These are phyloP conservation scores for Chrysomallon squamiferum DNA, from an alignment of 1,140 invertebrate genomes.

Conservation along the genomic window DNA sequence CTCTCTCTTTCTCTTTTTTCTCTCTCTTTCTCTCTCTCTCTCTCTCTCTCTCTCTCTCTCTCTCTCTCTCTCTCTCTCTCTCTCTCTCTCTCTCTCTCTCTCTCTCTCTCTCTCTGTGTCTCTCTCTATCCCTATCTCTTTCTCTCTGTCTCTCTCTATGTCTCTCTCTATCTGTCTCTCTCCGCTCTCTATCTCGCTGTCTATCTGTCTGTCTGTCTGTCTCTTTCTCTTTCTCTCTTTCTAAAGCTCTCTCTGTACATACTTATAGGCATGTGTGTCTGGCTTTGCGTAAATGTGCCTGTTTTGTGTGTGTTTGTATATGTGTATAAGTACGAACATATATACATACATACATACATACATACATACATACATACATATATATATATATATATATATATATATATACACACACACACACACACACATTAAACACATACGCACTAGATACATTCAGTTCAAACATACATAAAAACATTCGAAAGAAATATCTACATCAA, in stretches of 20 bases:
- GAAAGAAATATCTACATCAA: too few species aligned
- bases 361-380: neutral
- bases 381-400: neutral
- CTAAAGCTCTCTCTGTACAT: too few species aligned
- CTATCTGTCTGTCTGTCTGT: too few species aligned
- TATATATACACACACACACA: constrained; percentile 1
- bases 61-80: neutral
- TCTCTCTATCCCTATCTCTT: neutral
- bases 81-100: constrained; percentile 5
- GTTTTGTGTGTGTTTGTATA: neutral
- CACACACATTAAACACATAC: neutral
- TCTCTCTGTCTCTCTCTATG: constrained; percentile 2
- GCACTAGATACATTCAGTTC: neutral
- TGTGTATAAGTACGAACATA: neutral
- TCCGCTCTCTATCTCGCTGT: too few species aligned
- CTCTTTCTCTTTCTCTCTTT: too few species aligned
- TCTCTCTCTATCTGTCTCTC: too few species aligned
- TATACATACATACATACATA: neutral
- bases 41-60: neutral
- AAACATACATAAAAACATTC: neutral
- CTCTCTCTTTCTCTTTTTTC: constrained; percentile 17
- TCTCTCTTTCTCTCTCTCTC: constrained; percentile 9
- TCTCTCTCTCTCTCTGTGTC: constrained; percentile 6
- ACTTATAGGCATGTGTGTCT: too few species aligned
- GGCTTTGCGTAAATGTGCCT: neutral